Evolutionary conservation across 2,888 invertebrate genomes (phyloP), one percentile per base, ranked within the genome.

Genomic region (Pollenia griseotomentosa): DNA sequence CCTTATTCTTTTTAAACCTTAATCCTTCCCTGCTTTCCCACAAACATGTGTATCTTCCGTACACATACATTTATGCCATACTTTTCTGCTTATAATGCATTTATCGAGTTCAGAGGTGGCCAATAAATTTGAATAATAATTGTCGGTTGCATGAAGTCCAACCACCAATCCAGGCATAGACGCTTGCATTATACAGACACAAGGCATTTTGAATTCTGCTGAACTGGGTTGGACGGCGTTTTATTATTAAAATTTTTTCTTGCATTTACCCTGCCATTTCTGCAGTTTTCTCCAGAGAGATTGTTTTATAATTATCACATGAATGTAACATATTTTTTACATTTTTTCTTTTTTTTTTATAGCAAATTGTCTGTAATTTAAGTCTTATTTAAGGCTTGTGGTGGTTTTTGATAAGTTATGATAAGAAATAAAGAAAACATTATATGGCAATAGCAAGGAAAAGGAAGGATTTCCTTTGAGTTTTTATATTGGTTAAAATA

Each of bases 121-220:
- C 90, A 92, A 92, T 92, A 92, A 92, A 92, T 92, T 92, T 91
- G 92, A 92, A 91, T 92, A 91, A 92, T 91, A 91, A 92, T 91
- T 92, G 91, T 91, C 92, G 89, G 89, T 88, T 91, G 90, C 89
- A 89, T 89, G 86, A 33, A 83, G 81, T 70, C 68, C 68, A 68
- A 63, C 46, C 70, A 63, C 46, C 70, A 61, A 63, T 0, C 53
- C 68, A 63, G 51, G 7, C 53, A 53, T 55, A 55, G 59, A 65
- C 40, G 51, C 6, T 8, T 44, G 51, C 44, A 23, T 12, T 42
- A 40, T 51, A 68, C 33, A 33, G 33, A 6, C 33, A 33, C 33
- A 33, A 33, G 33, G 33, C 33, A 33, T 33, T 33, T 33, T 6
- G 33, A 33, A 33, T 33, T 6, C 33, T 6, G 33, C 33, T 33